Conservation (phyloP, 1,140 invertebrate species). For the Eriocheir sinensis region DNA sequence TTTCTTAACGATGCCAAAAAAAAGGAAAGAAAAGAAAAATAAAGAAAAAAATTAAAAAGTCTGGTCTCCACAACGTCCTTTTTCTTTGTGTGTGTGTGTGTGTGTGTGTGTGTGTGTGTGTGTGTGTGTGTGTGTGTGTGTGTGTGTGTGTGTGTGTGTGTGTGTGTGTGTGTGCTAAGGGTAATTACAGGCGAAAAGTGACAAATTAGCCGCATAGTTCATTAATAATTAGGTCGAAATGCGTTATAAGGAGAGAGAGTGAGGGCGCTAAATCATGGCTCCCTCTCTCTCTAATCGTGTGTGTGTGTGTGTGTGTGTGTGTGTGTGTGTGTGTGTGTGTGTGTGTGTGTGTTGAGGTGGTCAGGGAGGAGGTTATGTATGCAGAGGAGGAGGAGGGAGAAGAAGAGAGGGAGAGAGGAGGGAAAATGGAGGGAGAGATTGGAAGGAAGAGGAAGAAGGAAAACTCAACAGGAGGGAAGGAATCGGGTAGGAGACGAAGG, state of each 20-base stretch:
- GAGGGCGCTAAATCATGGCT: not conserved
- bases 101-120: too few relatives aligned
- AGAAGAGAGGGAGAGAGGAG: not conserved
- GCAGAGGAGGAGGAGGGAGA: not conserved
- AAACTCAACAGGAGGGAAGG: not conserved
- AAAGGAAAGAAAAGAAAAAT: too few relatives aligned
- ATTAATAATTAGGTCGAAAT: not conserved
- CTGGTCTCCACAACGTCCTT: too few relatives aligned
- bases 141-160: too few relatives aligned
- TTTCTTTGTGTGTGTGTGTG: too few relatives aligned
- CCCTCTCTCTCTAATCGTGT: constrained; percentile 23
- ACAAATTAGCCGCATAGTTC: not conserved
- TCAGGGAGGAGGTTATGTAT: not conserved
- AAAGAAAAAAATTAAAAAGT: too few relatives aligned
- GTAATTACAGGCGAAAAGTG: not conserved
- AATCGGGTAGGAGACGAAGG: not conserved
- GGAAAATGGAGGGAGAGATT: not conserved
- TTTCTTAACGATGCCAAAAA: too few relatives aligned
- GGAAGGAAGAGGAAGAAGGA: not conserved
- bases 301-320: constrained; percentile 21
- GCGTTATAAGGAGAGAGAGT: not conserved
- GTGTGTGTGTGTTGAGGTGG: not conserved
- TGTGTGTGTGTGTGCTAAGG: too few relatives aligned
- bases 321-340: constrained; percentile 10
- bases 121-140: too few relatives aligned